Percentiles rank a stretch among this genome's conserved stretches.
phyloP scores from a whole-genome alignment of 2,888 invertebrate genomes.

The Lycophotia porphyrea region DNA sequence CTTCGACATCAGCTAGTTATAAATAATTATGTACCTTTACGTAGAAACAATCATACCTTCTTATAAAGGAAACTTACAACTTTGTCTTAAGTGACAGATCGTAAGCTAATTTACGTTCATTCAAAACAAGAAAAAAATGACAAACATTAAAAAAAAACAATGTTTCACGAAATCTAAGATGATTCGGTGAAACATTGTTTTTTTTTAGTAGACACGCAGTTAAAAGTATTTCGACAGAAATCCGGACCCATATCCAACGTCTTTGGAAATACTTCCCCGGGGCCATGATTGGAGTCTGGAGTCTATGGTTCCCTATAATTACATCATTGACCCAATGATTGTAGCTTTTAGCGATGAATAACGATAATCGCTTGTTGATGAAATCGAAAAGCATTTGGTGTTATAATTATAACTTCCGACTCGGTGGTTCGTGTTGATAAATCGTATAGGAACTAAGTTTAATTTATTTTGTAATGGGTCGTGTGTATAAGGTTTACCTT shows the following conservation, averaged over 20 bases:
- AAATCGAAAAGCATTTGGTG: constrained; percentile 22
- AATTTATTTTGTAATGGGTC: neutral
- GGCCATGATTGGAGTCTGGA: constrained; percentile 30
- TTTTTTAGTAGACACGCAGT: neutral
- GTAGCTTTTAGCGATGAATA: constrained; percentile 30
- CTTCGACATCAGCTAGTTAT: no score
- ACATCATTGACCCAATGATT: constrained; percentile 42
- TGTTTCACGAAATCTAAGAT: neutral
- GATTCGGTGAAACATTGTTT: no score
- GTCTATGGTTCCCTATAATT: constrained; percentile 44
- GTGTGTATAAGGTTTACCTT: neutral
- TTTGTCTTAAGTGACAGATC: neutral
- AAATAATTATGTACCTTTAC: no score
- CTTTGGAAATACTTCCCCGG: constrained; percentile 42
- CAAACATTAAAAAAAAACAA: neutral
- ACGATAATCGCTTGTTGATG: constrained; percentile 12
- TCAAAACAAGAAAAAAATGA: neutral
- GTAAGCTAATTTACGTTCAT: neutral
- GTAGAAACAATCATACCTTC: neutral
- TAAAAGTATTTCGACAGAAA: neutral
- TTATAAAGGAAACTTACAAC: neutral
- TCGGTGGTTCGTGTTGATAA: constrained; percentile 13
- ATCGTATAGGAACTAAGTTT: constrained; percentile 7
- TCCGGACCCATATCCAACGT: constrained; percentile 18
- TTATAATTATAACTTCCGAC: constrained; percentile 38